Percentiles rank a stretch among this genome's conserved stretches.
Evolutionary conservation across 2,888 invertebrate genomes (phyloP).

Genomic region (Cantharis nigra): DNA sequence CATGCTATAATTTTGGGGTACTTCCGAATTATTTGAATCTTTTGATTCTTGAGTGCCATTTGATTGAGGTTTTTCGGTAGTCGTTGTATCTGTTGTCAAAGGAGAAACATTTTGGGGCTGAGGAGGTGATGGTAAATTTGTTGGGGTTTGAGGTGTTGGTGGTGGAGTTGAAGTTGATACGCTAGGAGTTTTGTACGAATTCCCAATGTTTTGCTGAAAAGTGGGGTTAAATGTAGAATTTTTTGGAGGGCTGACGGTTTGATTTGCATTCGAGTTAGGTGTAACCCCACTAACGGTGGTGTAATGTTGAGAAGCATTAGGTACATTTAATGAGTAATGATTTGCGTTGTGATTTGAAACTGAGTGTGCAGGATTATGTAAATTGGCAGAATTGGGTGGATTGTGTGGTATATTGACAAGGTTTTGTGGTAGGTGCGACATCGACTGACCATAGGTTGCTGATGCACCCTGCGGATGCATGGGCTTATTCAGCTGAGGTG

Average conservation of each 20-base stretch:
- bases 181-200: conserved; percentile 38
- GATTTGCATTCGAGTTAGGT: conserved; percentile 46
- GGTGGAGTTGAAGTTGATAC: conserved; percentile 38
- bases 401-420: conserved; percentile 44
- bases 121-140: conserved; percentile 47
- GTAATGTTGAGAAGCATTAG: conserved; percentile 44
- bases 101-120: conserved; percentile 52
- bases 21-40: conserved; percentile 32
- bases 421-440: conserved; percentile 46
- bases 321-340: conserved; percentile 47
- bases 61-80: conserved; percentile 46
- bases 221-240: conserved; percentile 43
- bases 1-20: conserved; percentile 43
- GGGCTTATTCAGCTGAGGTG: conserved; percentile 45
- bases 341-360: conserved; percentile 38
- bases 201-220: conserved; percentile 46
- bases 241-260: conserved; percentile 47
- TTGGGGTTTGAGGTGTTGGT: conserved; percentile 42
- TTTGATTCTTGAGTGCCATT: conserved; percentile 48
- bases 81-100: conserved; percentile 45
- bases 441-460: conserved; percentile 46
- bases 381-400: conserved; percentile 25
- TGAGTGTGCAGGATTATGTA: conserved; percentile 18
- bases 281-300: conserved; percentile 31
- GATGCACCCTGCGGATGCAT: conserved; percentile 49